Percentiles rank a stretch among this genome's conserved stretches.
These are phyloP conservation scores for Drosophila elegans DNA, from an alignment of 1,140 invertebrate species.

Conservation along the genomic window DNA sequence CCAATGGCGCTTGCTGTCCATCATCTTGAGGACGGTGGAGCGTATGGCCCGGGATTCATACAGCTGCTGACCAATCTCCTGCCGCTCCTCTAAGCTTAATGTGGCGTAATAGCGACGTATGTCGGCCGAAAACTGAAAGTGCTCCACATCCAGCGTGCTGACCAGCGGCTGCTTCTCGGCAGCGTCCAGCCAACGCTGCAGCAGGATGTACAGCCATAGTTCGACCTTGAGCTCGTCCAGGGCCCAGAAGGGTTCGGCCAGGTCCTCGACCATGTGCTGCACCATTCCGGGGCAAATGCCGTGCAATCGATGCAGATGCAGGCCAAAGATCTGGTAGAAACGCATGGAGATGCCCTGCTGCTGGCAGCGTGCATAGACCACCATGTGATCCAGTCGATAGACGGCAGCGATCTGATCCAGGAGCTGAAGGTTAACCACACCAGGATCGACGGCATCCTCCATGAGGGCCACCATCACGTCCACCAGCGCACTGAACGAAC, in stretches of 20 bases:
- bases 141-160: conserved; percentile 41
- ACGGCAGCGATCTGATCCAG: neutral
- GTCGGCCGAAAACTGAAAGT: conserved; percentile 49
- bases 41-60: conserved; percentile 15
- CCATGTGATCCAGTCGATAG: conserved; percentile 21
- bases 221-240: conserved; percentile 42
- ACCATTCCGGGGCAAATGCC: conserved; percentile 1
- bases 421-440: neutral
- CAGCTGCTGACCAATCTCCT: conserved; percentile 5
- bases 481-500: conserved; percentile 85
- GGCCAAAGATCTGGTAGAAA: conserved; percentile 43
- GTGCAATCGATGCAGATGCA: conserved; percentile 58
- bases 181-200: conserved; percentile 2
- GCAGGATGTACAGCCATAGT: conserved; percentile 37
- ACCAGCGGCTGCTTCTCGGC: neutral
- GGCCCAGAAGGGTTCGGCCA: neutral
- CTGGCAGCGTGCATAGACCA: conserved; percentile 22
- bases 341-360: conserved; percentile 23
- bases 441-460: conserved; percentile 18
- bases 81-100: neutral
- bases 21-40: conserved; percentile 25
- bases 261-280: conserved; percentile 19
- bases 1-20: neutral
- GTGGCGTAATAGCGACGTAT: conserved; percentile 9
- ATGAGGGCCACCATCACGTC: conserved; percentile 29